Base-by-base conservation (phyloP, 2,797 vertebrate species). In the Lithobates pipiens region DNA sequence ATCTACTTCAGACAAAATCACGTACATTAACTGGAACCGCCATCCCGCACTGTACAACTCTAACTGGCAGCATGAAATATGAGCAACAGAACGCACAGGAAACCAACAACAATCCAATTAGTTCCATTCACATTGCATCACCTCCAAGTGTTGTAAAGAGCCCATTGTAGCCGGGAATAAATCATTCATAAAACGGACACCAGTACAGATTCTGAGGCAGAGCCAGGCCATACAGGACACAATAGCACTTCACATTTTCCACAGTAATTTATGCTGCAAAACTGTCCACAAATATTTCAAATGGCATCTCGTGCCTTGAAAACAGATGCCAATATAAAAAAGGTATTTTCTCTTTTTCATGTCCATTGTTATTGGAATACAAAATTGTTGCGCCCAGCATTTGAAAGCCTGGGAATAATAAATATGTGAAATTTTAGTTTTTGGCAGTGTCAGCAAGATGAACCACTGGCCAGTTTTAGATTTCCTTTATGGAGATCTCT, bases 111-210 rank as follows among this genome's bases (percentile, higher is more conserved):
- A 76, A 76, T 70, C 39, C 72, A 69, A 81, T 76, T n/a, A 42
- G 84, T 85, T 85, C 84, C 78, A 80, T 81, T 81, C 77, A 81
- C 46, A 85, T 85, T 76, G 84, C 84, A 76, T 81, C 77, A 81
- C 70, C 77, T 74, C 77, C 18, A 32, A 83, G 69, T 46, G 68
- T 16, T 83, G 21, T 79, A 83, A 83, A 78, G 75, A 32, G n/a
- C 29, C 75, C 71, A 77, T 83, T 82, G 80, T 83, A 65, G 69
- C 32, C 16, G 18, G 71, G 54, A 9, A 83, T 78, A 78, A 82
- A 83, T 78, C 80, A 86, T 86, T 77, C 85, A 86, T 25, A 86
- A 82, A 11, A 82, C 6, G 72, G 72, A 86, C 78, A 86, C 63
- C 74, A 82, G 74, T 65, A 80, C 79, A 72, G 7, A 83, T 74